These are phyloP conservation scores for Echinops telfairi DNA, from an alignment of 2,113 vertebrate genomes.

Conservation along the genomic window DNA sequence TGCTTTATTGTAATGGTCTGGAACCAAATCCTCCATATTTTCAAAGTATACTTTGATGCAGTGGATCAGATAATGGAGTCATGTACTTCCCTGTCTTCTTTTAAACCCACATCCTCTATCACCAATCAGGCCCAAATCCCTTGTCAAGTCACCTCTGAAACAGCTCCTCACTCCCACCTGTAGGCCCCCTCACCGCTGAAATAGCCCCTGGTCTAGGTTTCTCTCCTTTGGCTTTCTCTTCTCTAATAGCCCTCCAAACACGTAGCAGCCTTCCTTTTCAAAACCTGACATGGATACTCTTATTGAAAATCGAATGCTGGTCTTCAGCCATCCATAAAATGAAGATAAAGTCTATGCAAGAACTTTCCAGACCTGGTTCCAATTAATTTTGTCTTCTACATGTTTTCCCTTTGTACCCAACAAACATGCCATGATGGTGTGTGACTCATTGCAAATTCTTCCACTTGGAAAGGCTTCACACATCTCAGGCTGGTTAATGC, in stretches of 20 bases:
- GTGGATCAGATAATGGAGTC: too few species aligned
- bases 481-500: background rate
- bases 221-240: background rate
- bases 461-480: background rate
- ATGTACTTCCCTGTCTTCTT: too few species aligned
- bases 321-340: background rate
- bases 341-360: background rate
- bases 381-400: background rate
- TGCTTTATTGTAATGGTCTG: too few species aligned
- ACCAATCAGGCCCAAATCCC: too few species aligned
- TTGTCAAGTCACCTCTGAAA: too few species aligned
- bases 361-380: background rate
- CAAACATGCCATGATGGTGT: background rate
- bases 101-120: too few species aligned
- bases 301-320: background rate
- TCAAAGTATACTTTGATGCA: too few species aligned
- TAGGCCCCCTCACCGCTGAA: background rate
- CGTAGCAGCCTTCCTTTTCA: background rate
- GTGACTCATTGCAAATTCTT: background rate
- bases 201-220: background rate
- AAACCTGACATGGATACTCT: background rate
- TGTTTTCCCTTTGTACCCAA: background rate
- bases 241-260: background rate
- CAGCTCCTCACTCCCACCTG: background rate
- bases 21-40: too few species aligned